phyloP scores from a whole-genome alignment of 2,888 invertebrate species.

The Leuctra nigra region DNA sequence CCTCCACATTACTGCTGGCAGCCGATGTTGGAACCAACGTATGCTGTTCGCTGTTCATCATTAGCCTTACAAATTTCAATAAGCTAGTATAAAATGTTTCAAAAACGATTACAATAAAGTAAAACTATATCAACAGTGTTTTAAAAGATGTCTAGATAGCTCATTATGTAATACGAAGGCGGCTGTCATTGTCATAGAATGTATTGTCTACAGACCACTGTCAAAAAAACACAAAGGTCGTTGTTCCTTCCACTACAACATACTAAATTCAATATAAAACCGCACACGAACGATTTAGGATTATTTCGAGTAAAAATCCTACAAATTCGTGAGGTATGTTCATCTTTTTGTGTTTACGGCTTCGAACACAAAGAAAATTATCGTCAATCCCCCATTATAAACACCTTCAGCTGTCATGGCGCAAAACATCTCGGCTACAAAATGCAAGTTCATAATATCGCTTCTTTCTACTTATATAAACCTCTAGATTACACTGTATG shows the following conservation, averaged over 20 bases:
- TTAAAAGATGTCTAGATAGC: not conserved
- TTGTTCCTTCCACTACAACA: not conserved
- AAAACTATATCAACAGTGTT: not conserved
- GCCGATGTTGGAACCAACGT: constrained; percentile 34
- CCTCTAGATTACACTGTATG: not conserved
- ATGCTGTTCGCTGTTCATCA: constrained; percentile 43
- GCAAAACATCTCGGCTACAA: constrained; percentile 2
- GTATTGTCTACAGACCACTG: not conserved
- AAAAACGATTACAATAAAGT: not conserved
- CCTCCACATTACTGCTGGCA: constrained; percentile 25
- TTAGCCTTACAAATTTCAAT: too few species aligned
- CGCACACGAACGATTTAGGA: not conserved
- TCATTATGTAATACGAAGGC: not conserved
- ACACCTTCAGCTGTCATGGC: constrained; percentile 15
- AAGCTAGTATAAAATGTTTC: not conserved
- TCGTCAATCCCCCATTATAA: not conserved
- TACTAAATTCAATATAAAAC: not conserved
- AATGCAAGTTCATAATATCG: constrained; percentile 7
- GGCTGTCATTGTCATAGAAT: constrained; percentile 21
- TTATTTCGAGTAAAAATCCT: not conserved
- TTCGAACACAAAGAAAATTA: constrained; percentile 12
- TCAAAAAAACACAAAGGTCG: not conserved
- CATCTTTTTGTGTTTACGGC: not conserved
- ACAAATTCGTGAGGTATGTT: not conserved
- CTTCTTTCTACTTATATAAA: not conserved